Evolutionary conservation across 2,113 vertebrate species (phyloP).

Genomic region (Amphiprion ocellaris): DNA sequence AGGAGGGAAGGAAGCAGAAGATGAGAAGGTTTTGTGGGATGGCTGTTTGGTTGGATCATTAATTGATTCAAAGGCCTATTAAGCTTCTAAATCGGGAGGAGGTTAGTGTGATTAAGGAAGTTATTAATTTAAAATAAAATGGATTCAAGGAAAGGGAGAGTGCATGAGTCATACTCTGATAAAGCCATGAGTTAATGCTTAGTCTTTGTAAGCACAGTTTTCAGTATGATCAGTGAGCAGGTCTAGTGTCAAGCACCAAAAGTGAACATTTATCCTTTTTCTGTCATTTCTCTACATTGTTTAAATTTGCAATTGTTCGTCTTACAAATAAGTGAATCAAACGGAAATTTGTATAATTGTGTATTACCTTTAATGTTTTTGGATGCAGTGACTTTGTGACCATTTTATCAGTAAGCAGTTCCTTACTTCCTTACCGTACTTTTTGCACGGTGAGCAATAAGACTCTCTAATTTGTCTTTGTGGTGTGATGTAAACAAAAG

Average conservation of each 20-base stretch:
- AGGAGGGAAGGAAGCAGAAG: constrained; percentile 12
- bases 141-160: background rate
- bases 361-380: background rate
- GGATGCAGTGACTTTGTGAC: background rate
- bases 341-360: no score
- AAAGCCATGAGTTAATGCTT: background rate
- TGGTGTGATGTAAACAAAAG: constrained; percentile 2
- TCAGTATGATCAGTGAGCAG: background rate
- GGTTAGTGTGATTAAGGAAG: background rate
- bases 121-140: constrained; percentile 16
- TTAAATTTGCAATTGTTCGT: no score
- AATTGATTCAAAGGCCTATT: constrained; percentile 6
- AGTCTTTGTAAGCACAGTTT: background rate
- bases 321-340: no score
- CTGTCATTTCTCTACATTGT: no score
- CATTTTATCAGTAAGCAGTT: background rate
- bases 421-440: no score
- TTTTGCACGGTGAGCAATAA: background rate
- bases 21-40: constrained; percentile 23
- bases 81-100: constrained; percentile 14
- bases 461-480: background rate
- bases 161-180: constrained; percentile 9
- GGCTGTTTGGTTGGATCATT: constrained; percentile 24
- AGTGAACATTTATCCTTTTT: no score
- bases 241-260: background rate